These are phyloP conservation scores for Triplophysa tibetana DNA, from an alignment of 2,113 vertebrate species.

Conservation along the genomic window DNA sequence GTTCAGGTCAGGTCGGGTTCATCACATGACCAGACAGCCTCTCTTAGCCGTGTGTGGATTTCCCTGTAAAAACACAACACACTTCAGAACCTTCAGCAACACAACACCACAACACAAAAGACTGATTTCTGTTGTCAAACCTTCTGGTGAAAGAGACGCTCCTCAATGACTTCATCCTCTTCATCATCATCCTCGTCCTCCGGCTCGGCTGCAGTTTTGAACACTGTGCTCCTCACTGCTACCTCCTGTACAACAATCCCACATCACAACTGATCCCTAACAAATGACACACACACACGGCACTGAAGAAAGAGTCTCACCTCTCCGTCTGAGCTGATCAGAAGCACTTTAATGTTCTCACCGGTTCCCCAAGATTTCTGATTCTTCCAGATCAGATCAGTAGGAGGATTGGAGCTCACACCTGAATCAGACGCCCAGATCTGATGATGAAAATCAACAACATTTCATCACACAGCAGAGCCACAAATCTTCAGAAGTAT, in stretches of 20 bases:
- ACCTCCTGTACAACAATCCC: slow-evolving; percentile 75
- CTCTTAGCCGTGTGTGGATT: slow-evolving; percentile 62
- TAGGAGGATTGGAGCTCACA: slow-evolving; percentile 81
- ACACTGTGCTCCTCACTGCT: slow-evolving; percentile 85
- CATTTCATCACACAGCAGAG: background rate
- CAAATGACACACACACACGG: no score
- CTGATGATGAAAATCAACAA: slow-evolving; percentile 69
- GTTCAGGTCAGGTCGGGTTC: slow-evolving; percentile 47
- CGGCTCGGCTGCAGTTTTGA: slow-evolving; percentile 73
- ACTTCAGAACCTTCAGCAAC: background rate
- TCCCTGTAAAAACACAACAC: slow-evolving; percentile 67
- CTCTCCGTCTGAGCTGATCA: slow-evolving; percentile 88
- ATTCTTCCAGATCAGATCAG: slow-evolving; percentile 92
- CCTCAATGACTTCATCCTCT: slow-evolving; percentile 64
- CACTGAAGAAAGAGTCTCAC: slow-evolving; percentile 62
- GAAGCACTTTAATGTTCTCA: slow-evolving; percentile 79
- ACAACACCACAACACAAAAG: background rate
- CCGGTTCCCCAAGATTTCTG: slow-evolving; percentile 86
- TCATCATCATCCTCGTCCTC: slow-evolving; percentile 67
- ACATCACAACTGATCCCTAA: background rate
- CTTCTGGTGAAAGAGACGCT: slow-evolving; percentile 73
- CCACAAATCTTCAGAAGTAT: no score
- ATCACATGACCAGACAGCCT: slow-evolving; percentile 85
- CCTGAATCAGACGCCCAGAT: slow-evolving; percentile 90
- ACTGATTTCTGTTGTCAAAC: slow-evolving; percentile 60